Evolutionary conservation across 1,140 invertebrate species (phyloP).

Genomic region (Tetramorium parvispinum): DNA sequence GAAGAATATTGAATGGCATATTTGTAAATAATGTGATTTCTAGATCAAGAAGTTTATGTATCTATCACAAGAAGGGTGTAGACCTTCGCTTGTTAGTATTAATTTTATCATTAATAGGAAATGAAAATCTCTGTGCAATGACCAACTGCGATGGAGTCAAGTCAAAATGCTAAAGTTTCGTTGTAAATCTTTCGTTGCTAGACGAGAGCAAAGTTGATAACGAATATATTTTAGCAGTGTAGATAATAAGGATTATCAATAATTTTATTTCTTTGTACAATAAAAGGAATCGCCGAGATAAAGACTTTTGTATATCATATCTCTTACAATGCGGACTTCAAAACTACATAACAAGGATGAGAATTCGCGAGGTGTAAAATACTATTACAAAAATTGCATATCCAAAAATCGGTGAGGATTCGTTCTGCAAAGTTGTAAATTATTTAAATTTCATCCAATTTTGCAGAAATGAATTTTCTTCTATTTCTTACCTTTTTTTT

Average conservation of each 20-base stretch:
- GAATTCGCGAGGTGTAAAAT: neutral
- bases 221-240: neutral
- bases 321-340: neutral
- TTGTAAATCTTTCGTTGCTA: neutral
- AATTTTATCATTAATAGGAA: conserved; percentile 28
- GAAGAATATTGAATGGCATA: neutral
- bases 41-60: conserved; percentile 1
- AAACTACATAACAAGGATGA: neutral
- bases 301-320: neutral
- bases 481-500: neutral
- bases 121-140: neutral
- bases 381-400: neutral
- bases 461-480: neutral
- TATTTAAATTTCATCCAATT: neutral
- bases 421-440: neutral
- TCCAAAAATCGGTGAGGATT: neutral
- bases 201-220: neutral
- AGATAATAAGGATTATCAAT: neutral
- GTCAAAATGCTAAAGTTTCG: neutral
- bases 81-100: conserved; percentile 35
- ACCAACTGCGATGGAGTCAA: neutral
- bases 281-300: neutral
- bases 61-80: conserved; percentile 15
- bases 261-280: neutral
- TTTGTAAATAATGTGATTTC: conserved; percentile 47